Percentiles rank a stretch among this genome's conserved stretches.
phyloP scores from a whole-genome alignment of 2,888 invertebrate genomes.

The Hirtodrosophila cameraria region DNA sequence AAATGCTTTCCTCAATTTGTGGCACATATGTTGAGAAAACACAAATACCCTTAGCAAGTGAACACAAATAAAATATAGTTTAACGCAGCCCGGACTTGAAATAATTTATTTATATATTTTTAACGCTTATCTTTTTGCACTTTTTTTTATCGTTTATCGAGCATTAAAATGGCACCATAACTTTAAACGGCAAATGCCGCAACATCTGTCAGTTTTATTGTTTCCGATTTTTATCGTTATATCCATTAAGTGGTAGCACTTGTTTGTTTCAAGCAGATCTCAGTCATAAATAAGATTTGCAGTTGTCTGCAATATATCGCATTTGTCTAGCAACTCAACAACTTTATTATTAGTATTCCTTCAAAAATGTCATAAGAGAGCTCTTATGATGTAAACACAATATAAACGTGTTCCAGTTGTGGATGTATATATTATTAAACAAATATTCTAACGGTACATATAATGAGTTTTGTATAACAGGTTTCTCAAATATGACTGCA shows the following conservation, averaged over 20 bases:
- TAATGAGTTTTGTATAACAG: slow-evolving; percentile 48
- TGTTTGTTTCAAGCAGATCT: slow-evolving; percentile 17
- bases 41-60: not conserved
- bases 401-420: slow-evolving; percentile 7
- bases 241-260: slow-evolving; percentile 43
- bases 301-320: not conserved
- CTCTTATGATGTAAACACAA: slow-evolving; percentile 24
- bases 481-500: slow-evolving; percentile 42
- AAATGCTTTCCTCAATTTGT: not conserved
- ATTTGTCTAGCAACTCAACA: slow-evolving; percentile 10
- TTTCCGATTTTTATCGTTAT: slow-evolving; percentile 33
- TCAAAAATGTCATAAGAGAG: slow-evolving; percentile 3
- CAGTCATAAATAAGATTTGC: slow-evolving; percentile 20
- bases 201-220: slow-evolving; percentile 23
- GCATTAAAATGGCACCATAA: slow-evolving; percentile 37
- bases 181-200: slow-evolving; percentile 27
- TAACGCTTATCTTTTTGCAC: slow-evolving; percentile 3
- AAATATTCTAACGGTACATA: slow-evolving; percentile 57
- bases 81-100: not conserved
- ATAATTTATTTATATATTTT: slow-evolving; percentile 31
- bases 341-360: slow-evolving; percentile 3
- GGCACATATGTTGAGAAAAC: not conserved
- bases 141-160: slow-evolving; percentile 16
- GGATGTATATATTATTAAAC: slow-evolving; percentile 1
- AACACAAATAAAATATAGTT: not conserved